Evolutionary conservation across 2,113 vertebrate genomes (phyloP), one percentile per base, ranked within the genome.

Genomic region (Ptyas mucosa): DNA sequence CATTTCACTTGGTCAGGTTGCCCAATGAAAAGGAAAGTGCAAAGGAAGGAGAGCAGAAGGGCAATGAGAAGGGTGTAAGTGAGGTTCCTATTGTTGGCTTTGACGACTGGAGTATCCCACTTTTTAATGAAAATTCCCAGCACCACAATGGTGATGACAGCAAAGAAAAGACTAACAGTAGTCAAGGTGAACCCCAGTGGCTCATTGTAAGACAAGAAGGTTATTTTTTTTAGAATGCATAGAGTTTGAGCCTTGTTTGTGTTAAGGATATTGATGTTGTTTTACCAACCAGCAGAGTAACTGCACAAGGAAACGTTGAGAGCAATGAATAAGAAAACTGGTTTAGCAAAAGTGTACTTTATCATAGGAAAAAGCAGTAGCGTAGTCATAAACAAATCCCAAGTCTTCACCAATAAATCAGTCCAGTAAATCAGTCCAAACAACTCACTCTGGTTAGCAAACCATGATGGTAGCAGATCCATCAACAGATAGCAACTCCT

Each of bases 101-200:
- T 75, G n/a, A 75, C 15, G 0, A 75, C 2, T 0, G 69, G 69
- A 3, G 69, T 75, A 0, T 20, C 15, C n/a, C 0, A 0, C 14
- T 75, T 18, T 75, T 75, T 75, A 75, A 75, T 75, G 69, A 75
- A 75, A 6, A 75, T 75, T 18, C n/a, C n/a, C 6, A 75, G 5
- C 15, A 75, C 14, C 69, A 39, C 6, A 20, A 34, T 34, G 15
- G 69, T 20, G 15, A 75, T 75, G 69, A 75, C 6, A 39, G 69
- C 39, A 75, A 75, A 75, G 69, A 7, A 75, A 18, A 39, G 2
- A 75, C 15, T 39, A 75, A 39, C 14, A 39, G n/a, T 75, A 1
- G 2, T 34, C 15, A 75, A 39, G 69, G 1, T 39, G 15, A 75
- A 0, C 1, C 69, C 69, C 69, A 75, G n/a, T 18, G n/a, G 29